Base-by-base conservation (phyloP, 2,888 invertebrate species). In the Drosophila prostipennis region DNA sequence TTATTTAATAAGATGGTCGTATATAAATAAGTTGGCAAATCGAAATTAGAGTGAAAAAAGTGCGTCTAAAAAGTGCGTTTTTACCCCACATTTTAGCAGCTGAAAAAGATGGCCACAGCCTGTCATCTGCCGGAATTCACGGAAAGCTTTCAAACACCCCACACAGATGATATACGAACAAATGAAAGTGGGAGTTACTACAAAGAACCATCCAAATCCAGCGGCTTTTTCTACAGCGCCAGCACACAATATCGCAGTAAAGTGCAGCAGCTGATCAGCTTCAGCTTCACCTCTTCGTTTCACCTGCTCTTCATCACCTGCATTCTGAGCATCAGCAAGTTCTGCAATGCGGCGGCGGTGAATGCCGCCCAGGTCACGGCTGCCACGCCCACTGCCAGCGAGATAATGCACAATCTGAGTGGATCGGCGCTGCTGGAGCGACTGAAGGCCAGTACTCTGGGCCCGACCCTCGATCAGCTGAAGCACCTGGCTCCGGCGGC, bases 241-340 rank as follows among this genome's bases (percentile, higher is more conserved):
- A 89, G 90, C 84, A 80, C 71, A 60, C 89, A 88, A 64, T 91
- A 91, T 69, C 91, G 89, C 55, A 91, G 92, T 74, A 89, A 89
- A 64, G 79, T 91, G 10, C 91, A 91, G 74, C 92, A 91, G 74
- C 72, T 91, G 81, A 91, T 91, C 70, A 91, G 91, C 78, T 89
- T 91, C 69, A 91, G 92, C 67, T 91, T 91, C 75, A 90, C 89
- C 42, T 90, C 92, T 16, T 81, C 89, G 46, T 72, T 84, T 14
- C 91, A 91, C 61, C 83, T 91, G 78, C 81, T 91, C 29, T 91
- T 84, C 61, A 89, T 91, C 67, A 90, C 92, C 51, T 85, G 79
- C 69, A 90, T 91, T n/a, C 58, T 91, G 65, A 90, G 91, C 81
- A 90, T 91, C 6, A 90, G 89, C 64, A 91, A 91, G 63, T 77